A percentile compares a stretch with the other conserved stretches of the same genome.
These are phyloP conservation scores for Drosophila acutilabella DNA, from an alignment of 2,888 invertebrate species.

Conservation along the genomic window DNA sequence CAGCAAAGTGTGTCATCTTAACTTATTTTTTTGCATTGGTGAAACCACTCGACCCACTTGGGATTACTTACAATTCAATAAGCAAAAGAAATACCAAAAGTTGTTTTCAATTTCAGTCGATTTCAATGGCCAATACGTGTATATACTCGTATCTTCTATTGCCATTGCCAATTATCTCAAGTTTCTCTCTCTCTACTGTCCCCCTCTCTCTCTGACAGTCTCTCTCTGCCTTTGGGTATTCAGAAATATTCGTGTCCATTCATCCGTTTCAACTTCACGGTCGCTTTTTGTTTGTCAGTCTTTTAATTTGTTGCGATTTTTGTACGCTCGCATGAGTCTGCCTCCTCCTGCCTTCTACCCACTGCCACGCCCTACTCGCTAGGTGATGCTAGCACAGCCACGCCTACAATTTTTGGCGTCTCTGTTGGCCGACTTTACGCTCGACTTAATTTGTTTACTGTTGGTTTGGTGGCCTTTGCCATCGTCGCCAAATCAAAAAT, in stretches of 20 bases:
- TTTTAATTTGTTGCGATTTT: constrained; percentile 78
- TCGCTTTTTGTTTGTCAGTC: constrained; percentile 62
- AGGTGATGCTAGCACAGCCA: background rate
- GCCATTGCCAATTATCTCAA: constrained; percentile 27
- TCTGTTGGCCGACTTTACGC: constrained; percentile 68
- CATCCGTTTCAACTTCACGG: constrained; percentile 50
- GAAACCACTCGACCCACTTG: constrained; percentile 3
- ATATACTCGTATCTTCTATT: background rate
- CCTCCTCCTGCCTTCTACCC: background rate
- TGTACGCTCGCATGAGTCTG: constrained; percentile 63
- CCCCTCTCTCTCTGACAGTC: background rate
- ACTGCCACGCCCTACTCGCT: no score
- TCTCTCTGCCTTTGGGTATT: background rate
- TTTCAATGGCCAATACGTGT: constrained; percentile 17
- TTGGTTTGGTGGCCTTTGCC: constrained; percentile 69
- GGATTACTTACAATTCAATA: background rate
- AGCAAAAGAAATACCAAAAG: background rate
- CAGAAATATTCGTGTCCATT: constrained; percentile 51
- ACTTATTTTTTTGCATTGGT: background rate
- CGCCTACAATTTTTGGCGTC: constrained; percentile 20
- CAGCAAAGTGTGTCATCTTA: constrained; percentile 4
- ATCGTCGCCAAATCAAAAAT: constrained; percentile 73
- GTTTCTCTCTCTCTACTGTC: background rate
- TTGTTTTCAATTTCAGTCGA: background rate
- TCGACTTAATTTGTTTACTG: constrained; percentile 80